A percentile compares a stretch with the other conserved stretches of the same genome.
phyloP scores from a whole-genome alignment of 2,888 invertebrate species.

The Hirtodrosophila duncani region DNA sequence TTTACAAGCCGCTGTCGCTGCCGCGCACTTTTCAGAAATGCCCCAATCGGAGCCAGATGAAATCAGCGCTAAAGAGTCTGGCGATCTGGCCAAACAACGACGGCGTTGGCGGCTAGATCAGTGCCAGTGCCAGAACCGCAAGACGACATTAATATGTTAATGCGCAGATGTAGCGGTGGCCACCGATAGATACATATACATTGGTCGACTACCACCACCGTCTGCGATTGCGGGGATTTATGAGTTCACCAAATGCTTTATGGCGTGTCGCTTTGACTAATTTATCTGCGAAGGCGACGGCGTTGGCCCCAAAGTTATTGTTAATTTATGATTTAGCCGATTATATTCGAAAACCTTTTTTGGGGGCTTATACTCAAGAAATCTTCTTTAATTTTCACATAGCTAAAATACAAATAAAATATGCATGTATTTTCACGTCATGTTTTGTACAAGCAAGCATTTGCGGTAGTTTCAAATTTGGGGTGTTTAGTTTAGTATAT shows the following conservation, averaged over 20 bases:
- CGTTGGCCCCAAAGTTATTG: constrained; percentile 53
- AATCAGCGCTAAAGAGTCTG: constrained; percentile 59
- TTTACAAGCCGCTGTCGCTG: constrained; percentile 54
- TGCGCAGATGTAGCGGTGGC: constrained; percentile 52
- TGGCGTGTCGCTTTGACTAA: constrained; percentile 77
- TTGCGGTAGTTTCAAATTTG: too few relatives aligned
- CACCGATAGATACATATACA: constrained; percentile 4
- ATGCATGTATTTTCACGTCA: too few relatives aligned
- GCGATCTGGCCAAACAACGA: constrained; percentile 16
- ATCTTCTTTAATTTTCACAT: too few relatives aligned
- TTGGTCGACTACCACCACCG: constrained; percentile 50
- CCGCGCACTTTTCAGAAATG: constrained; percentile 44
- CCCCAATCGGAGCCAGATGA: constrained; percentile 46
- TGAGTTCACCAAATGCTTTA: constrained; percentile 77
- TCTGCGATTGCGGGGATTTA: constrained; percentile 67
- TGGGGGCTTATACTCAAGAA: too few relatives aligned
- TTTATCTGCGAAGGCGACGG: constrained; percentile 69
- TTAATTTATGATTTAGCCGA: constrained; percentile 68
- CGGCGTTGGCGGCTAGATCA: constrained; percentile 62
- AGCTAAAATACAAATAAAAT: too few relatives aligned
- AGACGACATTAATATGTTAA: constrained; percentile 75
- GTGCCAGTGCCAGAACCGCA: constrained; percentile 50
- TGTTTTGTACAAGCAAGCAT: too few relatives aligned
- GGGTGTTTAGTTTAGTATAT: too few relatives aligned
- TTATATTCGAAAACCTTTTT: constrained; percentile 40